Evolutionary conservation across 2,113 vertebrate species (phyloP).

Genomic region (Plectropomus leopardus): DNA sequence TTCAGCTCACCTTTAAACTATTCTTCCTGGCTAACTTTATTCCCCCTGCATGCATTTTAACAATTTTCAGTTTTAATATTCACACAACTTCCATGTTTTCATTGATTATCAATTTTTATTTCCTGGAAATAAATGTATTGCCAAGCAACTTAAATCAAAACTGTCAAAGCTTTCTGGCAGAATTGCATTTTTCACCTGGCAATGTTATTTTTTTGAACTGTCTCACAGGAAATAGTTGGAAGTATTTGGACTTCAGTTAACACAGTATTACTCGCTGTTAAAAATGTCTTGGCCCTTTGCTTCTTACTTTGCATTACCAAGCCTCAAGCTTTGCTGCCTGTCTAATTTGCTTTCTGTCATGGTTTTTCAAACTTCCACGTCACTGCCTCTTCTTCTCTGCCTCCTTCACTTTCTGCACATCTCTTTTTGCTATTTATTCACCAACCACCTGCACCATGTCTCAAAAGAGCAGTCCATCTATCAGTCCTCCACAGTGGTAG

Average conservation of each 20-base stretch:
- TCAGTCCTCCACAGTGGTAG: slow-evolving; percentile 36
- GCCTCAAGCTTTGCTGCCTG: neutral
- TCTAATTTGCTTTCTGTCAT: slow-evolving; percentile 5
- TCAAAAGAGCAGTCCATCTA: slow-evolving; percentile 39
- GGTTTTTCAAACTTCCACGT: slow-evolving; percentile 29
- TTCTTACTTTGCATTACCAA: neutral
- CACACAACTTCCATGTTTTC: neutral
- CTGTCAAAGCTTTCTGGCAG: neutral
- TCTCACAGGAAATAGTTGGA: neutral
- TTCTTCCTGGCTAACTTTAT: neutral
- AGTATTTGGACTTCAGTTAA: neutral
- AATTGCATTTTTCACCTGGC: neutral
- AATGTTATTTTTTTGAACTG: neutral
- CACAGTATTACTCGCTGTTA: slow-evolving; percentile 9
- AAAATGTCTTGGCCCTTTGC: neutral
- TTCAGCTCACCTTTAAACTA: neutral
- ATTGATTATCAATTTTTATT: neutral
- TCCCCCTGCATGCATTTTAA: neutral
- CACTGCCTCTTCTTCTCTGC: slow-evolving; percentile 8
- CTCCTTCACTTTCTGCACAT: slow-evolving; percentile 31
- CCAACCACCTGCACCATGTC: slow-evolving; percentile 32
- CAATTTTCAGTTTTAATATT: neutral
- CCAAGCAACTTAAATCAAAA: neutral
- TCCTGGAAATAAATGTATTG: neutral
- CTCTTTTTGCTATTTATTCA: slow-evolving; percentile 40